Base-by-base conservation (phyloP, 2,888 invertebrate species). In the Drosophila neutralis region DNA sequence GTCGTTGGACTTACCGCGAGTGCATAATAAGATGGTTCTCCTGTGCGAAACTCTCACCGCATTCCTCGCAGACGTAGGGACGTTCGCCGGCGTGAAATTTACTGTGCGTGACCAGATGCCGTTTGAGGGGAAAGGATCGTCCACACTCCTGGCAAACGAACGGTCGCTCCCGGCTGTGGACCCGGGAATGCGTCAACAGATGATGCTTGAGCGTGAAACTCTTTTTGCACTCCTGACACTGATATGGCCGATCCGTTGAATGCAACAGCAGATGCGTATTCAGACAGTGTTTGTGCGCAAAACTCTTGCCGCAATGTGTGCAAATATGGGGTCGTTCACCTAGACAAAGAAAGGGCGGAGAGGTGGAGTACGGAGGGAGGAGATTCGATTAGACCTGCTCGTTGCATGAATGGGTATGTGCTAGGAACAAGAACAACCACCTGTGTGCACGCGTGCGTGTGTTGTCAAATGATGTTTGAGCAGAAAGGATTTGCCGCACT, bases 41-140 rank as follows among this genome's bases (percentile, higher is more conserved):
- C 79, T 98, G 95, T 15, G 97, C 97, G 93, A 98, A 98, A 73
- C 98, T 97, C 93, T 99, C 99, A 4, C 96, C 96, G 91, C 99
- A 99, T 74, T 98, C 96, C 93, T 93, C 95, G 93, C 98, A 98
- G 91, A 98, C 96, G 90, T 95, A 97, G 2, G 97, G 97, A 77
- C 97, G 94, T 92, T 97, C 97, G 10, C 97, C 97, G 33, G 97
- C 97, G 93, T 97, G 97, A 92, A 96, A 97, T 94, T 97, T 97
- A 93, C 96, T 95, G 93, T 97, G 97, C 66, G 97, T 97, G 36
- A 97, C 97, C 58, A 97, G 94, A 89, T 97, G 97, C 58, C 97
- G 94, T 93, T 97, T 97, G 53, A 97, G 93, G 0, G 97, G 97
- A 93, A 97, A 97, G 40, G 96, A 95, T 74, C 96, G 95, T 1